These are phyloP conservation scores for Takifugu ocellatus DNA, from an alignment of 2,797 vertebrate species.

Conservation along the genomic window DNA sequence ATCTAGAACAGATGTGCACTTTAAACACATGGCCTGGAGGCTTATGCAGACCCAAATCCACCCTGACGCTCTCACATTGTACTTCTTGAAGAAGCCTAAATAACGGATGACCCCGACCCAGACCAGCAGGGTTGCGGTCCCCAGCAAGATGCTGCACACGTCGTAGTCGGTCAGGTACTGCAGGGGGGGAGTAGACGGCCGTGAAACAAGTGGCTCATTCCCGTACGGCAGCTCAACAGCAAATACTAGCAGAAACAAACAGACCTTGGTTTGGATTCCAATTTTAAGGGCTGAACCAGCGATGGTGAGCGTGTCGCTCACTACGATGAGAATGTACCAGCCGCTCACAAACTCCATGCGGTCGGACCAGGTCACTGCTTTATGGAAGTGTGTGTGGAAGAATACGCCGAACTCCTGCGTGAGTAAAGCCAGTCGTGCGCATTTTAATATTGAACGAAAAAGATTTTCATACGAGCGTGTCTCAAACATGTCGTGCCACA, in stretches of 20 bases:
- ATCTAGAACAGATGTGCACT: conserved; percentile 72
- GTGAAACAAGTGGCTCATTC: no score
- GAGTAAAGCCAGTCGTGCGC: conserved; percentile 14
- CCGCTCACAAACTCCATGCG: conserved; percentile 93
- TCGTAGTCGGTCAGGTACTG: conserved; percentile 91
- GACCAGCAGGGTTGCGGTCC: conserved; percentile 89
- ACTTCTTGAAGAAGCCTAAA: conserved; percentile 93
- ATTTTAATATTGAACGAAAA: background rate
- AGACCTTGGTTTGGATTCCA: conserved; percentile 92
- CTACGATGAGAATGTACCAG: conserved; percentile 91
- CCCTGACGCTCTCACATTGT: conserved; percentile 81
- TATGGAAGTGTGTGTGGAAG: conserved; percentile 79
- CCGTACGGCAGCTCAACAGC: no score
- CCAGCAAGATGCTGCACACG: conserved; percentile 90
- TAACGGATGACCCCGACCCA: conserved; percentile 96
- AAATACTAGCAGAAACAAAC: background rate
- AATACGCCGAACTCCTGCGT: conserved; percentile 86
- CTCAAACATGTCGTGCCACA: no score
- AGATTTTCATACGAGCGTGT: no score
- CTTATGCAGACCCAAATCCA: background rate
- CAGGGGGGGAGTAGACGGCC: conserved; percentile 1
- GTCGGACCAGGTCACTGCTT: conserved; percentile 81
- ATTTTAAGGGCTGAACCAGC: conserved; percentile 89
- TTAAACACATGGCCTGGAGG: background rate
- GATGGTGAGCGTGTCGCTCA: conserved; percentile 86